phyloP scores from a whole-genome alignment of 2,113 vertebrate species.

The Chamaea fasciata region DNA sequence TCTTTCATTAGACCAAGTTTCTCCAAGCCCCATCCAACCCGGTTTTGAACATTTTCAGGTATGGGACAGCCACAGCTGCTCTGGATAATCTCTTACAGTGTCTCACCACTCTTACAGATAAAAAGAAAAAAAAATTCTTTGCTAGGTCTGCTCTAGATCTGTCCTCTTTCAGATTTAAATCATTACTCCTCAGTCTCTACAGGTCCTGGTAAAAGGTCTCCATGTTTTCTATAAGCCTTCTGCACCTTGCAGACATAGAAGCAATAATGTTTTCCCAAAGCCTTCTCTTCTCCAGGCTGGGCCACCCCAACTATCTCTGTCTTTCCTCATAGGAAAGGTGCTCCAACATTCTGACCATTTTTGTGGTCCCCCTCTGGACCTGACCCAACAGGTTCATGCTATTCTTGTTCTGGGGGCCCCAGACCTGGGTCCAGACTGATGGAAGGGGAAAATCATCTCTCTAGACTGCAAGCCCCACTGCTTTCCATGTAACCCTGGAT shows the following conservation, averaged over 20 bases:
- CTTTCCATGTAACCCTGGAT: not conserved
- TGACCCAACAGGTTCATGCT: rapidly evolving
- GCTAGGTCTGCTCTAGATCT: no score
- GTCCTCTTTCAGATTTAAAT: not conserved
- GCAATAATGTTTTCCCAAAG: rapidly evolving
- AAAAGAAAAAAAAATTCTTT: not conserved
- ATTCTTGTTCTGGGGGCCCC: not conserved
- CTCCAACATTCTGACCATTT: not conserved
- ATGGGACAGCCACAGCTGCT: not conserved
- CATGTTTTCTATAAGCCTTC: not conserved
- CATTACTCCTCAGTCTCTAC: not conserved
- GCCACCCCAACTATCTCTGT: not conserved
- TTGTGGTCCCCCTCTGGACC: not conserved
- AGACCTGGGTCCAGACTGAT: not conserved
- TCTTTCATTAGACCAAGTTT: not conserved
- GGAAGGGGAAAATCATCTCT: not conserved
- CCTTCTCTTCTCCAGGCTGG: not conserved
- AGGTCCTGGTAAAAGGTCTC: not conserved
- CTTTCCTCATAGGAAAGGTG: not conserved
- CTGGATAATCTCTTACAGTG: not conserved
- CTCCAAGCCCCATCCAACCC: not conserved
- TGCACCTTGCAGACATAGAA: not conserved
- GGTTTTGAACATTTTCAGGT: not conserved
- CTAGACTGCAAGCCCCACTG: not conserved
- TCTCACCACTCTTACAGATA: rapidly evolving